Base-by-base conservation (phyloP, 2,888 invertebrate species). In the Drosophila kanekoi region DNA sequence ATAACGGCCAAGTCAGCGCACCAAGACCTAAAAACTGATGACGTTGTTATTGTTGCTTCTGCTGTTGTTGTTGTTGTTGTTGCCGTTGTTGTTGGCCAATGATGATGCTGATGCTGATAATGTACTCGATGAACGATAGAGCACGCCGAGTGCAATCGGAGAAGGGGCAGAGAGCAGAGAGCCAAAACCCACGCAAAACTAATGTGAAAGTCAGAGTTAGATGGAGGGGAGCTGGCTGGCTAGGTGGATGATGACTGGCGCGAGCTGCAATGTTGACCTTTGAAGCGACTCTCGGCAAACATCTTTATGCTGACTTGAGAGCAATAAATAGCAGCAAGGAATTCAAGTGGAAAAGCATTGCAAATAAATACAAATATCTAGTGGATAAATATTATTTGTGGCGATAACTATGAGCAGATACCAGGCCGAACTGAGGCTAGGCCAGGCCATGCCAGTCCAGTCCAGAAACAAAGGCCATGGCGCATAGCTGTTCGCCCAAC, bases 231-330 rank as follows among this genome's bases (percentile, higher is more conserved):
- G 13, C 47, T 40, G 41, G 13, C 47, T 40, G 41, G 48, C 37
- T 38, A n/a, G 48, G 62, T 53, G 43, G 52, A 66, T 58, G 72
- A 77, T 84, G 85, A 81, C 80, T 84, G 73, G 72, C 76, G 59
- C 73, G 72, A 79, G 87, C 82, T 86, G 87, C 81, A 84, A 52
- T 70, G 69, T 68, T 84, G 83, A 84, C 85, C 83, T 84, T 85
- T 85, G 79, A 60, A 81, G 76, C 58, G 66, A 75, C 64, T 77
- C 81, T 69, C 67, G 52, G 66, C 67, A 76, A 79, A 79, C 72
- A 82, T 82, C 89, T 88, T 78, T 76, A 79, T 78, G 77, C 77
- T 63, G 62, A 68, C 77, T 68, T 48, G 48, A 83, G 81, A 83
- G 82, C 83, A 82, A 81, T 81, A 81, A 81, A 79, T 86, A 80